A percentile compares a stretch with the other conserved stretches of the same genome.
These are phyloP conservation scores for Altica lythri DNA, from an alignment of 2,888 invertebrate species.

Conservation along the genomic window DNA sequence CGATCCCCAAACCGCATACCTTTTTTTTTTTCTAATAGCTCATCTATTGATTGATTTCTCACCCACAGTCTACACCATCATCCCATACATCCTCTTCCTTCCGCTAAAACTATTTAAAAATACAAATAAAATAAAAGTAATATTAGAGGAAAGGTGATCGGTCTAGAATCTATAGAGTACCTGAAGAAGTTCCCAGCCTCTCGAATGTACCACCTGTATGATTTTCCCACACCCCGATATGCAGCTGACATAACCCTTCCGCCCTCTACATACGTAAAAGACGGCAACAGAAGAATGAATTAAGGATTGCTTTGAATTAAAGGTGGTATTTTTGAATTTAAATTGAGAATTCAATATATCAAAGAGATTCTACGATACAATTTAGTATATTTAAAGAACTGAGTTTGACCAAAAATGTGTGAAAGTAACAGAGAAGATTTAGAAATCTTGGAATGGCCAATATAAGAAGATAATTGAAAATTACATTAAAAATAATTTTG, in stretches of 20 bases:
- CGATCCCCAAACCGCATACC: slow-evolving; percentile 8
- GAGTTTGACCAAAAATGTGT: too few relatives aligned
- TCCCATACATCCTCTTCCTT: slow-evolving; percentile 25
- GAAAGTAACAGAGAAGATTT: too few relatives aligned
- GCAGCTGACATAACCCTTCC: slow-evolving; percentile 55
- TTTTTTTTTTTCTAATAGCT: slow-evolving; percentile 8
- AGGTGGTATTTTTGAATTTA: too few relatives aligned
- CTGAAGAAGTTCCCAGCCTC: slow-evolving; percentile 31
- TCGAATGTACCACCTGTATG: slow-evolving; percentile 50
- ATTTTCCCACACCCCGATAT: slow-evolving; percentile 54
- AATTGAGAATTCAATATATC: too few relatives aligned
- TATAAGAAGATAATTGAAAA: too few relatives aligned
- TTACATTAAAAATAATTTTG: too few relatives aligned
- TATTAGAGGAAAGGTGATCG: slow-evolving; percentile 20
- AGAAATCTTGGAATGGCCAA: too few relatives aligned
- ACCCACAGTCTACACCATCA: slow-evolving; percentile 3
- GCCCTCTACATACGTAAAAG: slow-evolving; percentile 39
- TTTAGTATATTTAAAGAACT: too few relatives aligned
- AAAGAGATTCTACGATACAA: too few relatives aligned
- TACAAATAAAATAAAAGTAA: slow-evolving; percentile 27
- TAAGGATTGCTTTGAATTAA: too few relatives aligned
- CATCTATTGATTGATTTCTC: slow-evolving; percentile 31
- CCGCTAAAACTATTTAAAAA: slow-evolving; percentile 26
- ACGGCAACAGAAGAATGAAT: too few relatives aligned
- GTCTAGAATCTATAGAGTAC: slow-evolving; percentile 21